These are phyloP conservation scores for Phataginus tricuspis DNA, from an alignment of 2,797 vertebrate species.

Conservation along the genomic window DNA sequence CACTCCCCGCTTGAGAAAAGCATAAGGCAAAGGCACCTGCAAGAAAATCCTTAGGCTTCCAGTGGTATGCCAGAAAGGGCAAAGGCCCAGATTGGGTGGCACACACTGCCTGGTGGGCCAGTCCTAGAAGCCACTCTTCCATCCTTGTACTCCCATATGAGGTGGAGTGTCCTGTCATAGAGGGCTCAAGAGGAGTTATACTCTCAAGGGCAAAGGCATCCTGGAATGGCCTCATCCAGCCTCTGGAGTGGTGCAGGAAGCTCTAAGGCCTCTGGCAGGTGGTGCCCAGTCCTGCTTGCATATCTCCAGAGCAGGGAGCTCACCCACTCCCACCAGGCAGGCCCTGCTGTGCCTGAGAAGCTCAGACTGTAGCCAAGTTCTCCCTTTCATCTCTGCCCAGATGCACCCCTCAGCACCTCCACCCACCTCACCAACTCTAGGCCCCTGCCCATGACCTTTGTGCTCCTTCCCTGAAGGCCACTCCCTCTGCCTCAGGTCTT, in stretches of 20 bases:
- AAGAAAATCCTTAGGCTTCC: background rate
- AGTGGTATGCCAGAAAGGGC: background rate
- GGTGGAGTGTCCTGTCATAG: too few relatives aligned
- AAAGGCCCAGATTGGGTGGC: background rate
- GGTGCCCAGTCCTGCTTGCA: background rate
- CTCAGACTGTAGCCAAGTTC: background rate
- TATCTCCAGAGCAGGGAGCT: background rate
- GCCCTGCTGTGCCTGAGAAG: background rate
- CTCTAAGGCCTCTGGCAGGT: background rate
- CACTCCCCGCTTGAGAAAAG: background rate
- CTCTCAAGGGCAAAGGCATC: background rate
- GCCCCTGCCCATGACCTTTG: background rate
- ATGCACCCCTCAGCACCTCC: too few relatives aligned
- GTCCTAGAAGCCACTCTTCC: background rate
- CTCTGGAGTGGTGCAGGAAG: background rate
- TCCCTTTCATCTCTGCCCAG: background rate
- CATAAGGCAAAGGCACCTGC: background rate
- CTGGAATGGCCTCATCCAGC: background rate
- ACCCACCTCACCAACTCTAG: too few relatives aligned
- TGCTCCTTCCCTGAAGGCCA: too few relatives aligned
- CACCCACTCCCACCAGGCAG: background rate
- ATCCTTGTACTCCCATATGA: background rate
- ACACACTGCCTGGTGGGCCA: background rate
- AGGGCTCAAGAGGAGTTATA: background rate
- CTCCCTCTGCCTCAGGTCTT: too few relatives aligned